phyloP scores from a whole-genome alignment of 2,888 invertebrate genomes.

The Amphimallon solstitiale region DNA sequence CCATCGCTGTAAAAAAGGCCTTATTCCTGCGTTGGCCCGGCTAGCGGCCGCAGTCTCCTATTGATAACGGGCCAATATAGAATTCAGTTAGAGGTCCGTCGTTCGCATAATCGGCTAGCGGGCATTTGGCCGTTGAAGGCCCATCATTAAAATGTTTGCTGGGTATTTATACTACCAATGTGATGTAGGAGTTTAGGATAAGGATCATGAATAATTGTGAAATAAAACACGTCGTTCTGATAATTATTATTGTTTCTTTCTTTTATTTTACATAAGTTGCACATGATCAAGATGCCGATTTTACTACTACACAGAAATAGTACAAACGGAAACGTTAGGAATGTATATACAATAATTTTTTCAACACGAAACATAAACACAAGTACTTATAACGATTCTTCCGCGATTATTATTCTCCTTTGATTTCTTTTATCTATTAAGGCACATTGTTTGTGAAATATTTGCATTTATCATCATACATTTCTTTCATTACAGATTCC shows the following conservation, averaged over 20 bases:
- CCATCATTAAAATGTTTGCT: no score
- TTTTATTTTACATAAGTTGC: constrained; percentile 30
- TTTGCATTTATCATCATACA: constrained; percentile 29
- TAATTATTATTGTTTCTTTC: constrained; percentile 26
- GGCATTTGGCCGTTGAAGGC: no score
- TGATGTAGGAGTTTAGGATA: no score
- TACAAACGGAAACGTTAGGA: neutral
- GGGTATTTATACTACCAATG: no score
- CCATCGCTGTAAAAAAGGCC: no score
- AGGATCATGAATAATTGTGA: no score
- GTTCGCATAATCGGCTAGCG: no score
- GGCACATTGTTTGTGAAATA: constrained; percentile 16
- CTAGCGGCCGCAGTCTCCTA: no score
- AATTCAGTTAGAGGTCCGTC: no score
- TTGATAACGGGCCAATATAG: no score
- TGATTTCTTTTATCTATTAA: constrained; percentile 13
- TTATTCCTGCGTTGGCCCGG: no score
- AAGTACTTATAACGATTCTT: neutral
- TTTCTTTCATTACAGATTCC: neutral
- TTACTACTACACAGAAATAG: constrained; percentile 4
- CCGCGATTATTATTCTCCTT: neutral
- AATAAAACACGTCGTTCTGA: neutral
- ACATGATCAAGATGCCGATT: constrained; percentile 30
- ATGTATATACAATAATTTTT: constrained; percentile 22
- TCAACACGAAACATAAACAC: constrained; percentile 13